Percentiles rank a stretch among this genome's conserved stretches.
phyloP scores from a whole-genome alignment of 1,140 invertebrate genomes.

The Philotrypesis tridentata region DNA sequence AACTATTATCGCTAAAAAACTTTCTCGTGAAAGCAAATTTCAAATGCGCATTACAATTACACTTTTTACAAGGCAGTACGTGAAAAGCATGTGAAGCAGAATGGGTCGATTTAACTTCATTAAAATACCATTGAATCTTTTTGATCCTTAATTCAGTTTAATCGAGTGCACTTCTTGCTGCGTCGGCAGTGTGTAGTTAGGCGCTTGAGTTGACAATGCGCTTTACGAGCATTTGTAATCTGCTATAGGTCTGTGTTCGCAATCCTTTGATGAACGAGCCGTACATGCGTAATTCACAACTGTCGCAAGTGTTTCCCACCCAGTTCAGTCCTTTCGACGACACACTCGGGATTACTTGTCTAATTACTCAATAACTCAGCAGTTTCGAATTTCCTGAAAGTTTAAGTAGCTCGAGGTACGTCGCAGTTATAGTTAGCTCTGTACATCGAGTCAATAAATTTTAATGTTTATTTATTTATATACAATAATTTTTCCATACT shows the following conservation, averaged over 20 bases:
- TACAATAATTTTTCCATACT: too few species aligned
- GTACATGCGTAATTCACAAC: not conserved
- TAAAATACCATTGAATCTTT: not conserved
- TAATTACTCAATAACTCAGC: not conserved
- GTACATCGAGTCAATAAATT: too few species aligned
- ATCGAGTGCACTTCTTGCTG: not conserved
- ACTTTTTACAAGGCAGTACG: too few species aligned
- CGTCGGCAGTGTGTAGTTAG: not conserved
- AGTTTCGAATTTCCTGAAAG: not conserved
- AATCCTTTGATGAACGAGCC: not conserved
- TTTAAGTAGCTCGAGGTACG: too few species aligned
- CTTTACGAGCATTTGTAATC: not conserved
- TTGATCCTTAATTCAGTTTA: not conserved
- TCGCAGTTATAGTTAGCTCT: too few species aligned
- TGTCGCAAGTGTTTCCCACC: not conserved
- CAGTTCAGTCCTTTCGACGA: not conserved
- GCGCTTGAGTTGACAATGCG: not conserved
- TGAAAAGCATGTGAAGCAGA: too few species aligned
- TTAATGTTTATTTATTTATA: too few species aligned
- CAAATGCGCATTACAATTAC: not conserved
- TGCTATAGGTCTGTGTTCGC: not conserved
- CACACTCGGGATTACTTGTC: not conserved
- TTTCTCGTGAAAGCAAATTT: too few species aligned
- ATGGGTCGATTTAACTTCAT: not conserved
- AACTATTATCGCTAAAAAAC: too few species aligned